These are phyloP conservation scores for Zeuzera pyrina DNA, from an alignment of 2,888 invertebrate genomes.

Conservation along the genomic window DNA sequence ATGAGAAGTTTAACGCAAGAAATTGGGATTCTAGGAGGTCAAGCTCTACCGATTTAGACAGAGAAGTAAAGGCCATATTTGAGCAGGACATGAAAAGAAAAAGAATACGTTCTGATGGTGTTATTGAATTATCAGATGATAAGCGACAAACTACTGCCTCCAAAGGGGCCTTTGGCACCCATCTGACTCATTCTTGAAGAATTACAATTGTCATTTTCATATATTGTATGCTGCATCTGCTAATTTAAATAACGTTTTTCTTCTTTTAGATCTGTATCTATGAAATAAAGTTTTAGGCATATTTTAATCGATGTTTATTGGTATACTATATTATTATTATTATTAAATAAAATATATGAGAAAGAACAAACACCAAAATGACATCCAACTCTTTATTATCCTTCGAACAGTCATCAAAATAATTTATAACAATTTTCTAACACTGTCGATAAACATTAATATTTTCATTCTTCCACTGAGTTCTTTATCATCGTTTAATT, in stretches of 20 bases:
- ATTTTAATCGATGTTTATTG: background rate
- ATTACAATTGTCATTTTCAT: no score
- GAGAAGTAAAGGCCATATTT: constrained; percentile 56
- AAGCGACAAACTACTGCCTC: constrained; percentile 28
- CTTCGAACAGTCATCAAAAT: constrained; percentile 76
- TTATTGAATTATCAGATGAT: constrained; percentile 20
- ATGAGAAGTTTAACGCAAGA: constrained; percentile 31
- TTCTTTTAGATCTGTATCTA: no score
- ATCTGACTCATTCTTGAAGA: constrained; percentile 16
- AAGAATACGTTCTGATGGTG: constrained; percentile 20
- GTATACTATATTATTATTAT: background rate
- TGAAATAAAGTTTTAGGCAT: no score
- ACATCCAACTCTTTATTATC: constrained; percentile 76
- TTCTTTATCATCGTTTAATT: constrained; percentile 56
- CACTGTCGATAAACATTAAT: constrained; percentile 71
- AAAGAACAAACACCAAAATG: constrained; percentile 45
- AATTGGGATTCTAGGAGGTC: constrained; percentile 43
- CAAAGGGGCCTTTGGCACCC: constrained; percentile 39
- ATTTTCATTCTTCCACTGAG: constrained; percentile 67
- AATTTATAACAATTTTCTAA: constrained; percentile 76
- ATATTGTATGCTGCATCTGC: no score
- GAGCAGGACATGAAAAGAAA: constrained; percentile 36
- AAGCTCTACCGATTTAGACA: constrained; percentile 52
- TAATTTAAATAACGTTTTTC: no score
- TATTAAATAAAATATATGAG: constrained; percentile 8